These are phyloP conservation scores for Oceanodroma tethys DNA, from an alignment of 2,113 vertebrate genomes.

Conservation along the genomic window DNA sequence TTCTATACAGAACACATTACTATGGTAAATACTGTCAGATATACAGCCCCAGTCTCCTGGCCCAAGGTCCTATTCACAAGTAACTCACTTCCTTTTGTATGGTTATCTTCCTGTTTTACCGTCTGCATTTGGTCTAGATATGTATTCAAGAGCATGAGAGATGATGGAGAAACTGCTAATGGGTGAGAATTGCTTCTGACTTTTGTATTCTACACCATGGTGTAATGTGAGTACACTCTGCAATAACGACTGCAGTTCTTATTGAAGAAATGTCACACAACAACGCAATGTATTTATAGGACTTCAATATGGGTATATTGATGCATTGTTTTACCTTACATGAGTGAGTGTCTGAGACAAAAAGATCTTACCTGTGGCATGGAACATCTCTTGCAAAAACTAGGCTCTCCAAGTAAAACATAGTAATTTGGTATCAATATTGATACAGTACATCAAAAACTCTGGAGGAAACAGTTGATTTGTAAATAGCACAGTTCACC, in stretches of 20 bases:
- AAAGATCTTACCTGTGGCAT: constrained; percentile 62
- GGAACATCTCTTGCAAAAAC: constrained; percentile 11
- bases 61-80: neutral
- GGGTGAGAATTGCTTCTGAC: neutral
- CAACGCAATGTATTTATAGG: neutral
- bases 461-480: constrained; percentile 75
- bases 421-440: neutral
- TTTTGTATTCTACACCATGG: neutral
- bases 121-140: neutral
- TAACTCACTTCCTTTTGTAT: neutral
- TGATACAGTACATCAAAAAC: constrained; percentile 71
- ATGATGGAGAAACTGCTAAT: neutral
- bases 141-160: neutral
- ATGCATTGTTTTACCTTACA: neutral
- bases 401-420: neutral
- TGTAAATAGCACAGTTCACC: constrained; percentile 67
- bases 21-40: neutral
- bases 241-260: neutral
- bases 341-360: neutral
- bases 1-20: neutral
- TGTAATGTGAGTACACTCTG: neutral
- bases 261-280: neutral
- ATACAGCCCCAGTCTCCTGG: neutral
- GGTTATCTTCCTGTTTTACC: neutral
- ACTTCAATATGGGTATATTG: neutral